These are phyloP conservation scores for Urocitellus parryii DNA, from an alignment of 2,113 vertebrate genomes.

Conservation along the genomic window DNA sequence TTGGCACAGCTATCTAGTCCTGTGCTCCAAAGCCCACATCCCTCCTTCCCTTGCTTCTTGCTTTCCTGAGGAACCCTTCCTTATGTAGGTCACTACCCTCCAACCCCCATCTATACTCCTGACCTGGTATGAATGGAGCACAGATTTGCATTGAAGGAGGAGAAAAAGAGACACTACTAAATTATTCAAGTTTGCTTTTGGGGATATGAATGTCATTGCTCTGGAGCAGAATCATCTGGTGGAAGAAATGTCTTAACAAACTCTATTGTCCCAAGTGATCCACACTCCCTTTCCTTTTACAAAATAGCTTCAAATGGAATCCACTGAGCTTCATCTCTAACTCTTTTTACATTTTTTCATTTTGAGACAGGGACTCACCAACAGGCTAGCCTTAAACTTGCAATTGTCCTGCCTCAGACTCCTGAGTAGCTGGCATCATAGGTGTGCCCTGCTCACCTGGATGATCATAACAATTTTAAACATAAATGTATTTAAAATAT, in stretches of 20 bases:
- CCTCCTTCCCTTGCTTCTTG: background rate
- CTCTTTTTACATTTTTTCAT: background rate
- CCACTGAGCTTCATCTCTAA: background rate
- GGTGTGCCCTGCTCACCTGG: background rate
- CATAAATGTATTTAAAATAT: background rate
- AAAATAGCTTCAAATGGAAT: background rate
- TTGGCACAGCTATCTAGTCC: too few species aligned
- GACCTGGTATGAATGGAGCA: background rate
- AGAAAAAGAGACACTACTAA: background rate
- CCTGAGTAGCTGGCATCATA: background rate
- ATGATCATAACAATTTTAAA: slow-evolving; percentile 24
- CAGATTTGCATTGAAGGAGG: too few species aligned
- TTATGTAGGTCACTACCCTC: too few species aligned
- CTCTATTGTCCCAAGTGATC: background rate
- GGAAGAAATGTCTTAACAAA: background rate
- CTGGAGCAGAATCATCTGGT: background rate
- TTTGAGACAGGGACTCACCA: background rate
- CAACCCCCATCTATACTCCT: background rate
- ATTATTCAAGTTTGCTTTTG: background rate
- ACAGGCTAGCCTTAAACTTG: background rate
- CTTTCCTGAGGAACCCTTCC: background rate
- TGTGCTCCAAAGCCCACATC: background rate
- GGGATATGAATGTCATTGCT: background rate
- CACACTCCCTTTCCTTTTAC: background rate
- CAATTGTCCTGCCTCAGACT: background rate